Base-by-base conservation (phyloP, 2,113 vertebrate genomes). In the Myanophis thanlyinensis region DNA sequence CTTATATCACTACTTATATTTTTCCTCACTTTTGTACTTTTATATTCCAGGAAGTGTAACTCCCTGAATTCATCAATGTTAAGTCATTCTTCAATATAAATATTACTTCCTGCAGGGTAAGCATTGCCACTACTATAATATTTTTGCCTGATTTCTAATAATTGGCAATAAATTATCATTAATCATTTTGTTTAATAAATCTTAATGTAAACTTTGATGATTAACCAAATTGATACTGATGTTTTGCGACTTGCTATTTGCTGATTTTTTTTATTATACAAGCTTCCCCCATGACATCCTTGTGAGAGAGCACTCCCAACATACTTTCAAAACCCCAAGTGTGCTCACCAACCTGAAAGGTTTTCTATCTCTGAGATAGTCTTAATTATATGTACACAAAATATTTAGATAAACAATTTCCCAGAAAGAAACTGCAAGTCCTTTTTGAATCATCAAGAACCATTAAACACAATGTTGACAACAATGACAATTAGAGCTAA, bases 11-110 rank as follows among this genome's bases (percentile, higher is more conserved):
- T 89, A 84, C 87, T 89, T 59, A 35, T 20, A 44, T 4, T 62
- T 62, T 80, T 80, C 40, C 40, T 52, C 51, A 44, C 47, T 91
- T 73, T 92, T 52, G 85, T n/a, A 87, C 47, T 91, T 92, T 87
- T 51, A n/a, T 59, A 62, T 23, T 86, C 30, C 8, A 62, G 20
- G 23, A 35, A 25, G 48, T 73, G 15, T 88, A 73, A n/a, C 47
- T 91, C 73, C 40, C 73, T 46, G 15, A 56, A 85, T 56, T 91
- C 80, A 56, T 85, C 10, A n/a, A 48, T 86, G 51, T 54, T 40
- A 91, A 56, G 27, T 85, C 13, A 85, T 48, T 47, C 30, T 91
- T 40, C 23, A 54, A 15, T 47, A 20, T 59, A 88, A 92, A 53
- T 67, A 88, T 20, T 67, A 40, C 13, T 47, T 56, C n/a, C 27